phyloP scores from a whole-genome alignment of 1,140 invertebrate genomes.

The Oscheius sp. region DNA sequence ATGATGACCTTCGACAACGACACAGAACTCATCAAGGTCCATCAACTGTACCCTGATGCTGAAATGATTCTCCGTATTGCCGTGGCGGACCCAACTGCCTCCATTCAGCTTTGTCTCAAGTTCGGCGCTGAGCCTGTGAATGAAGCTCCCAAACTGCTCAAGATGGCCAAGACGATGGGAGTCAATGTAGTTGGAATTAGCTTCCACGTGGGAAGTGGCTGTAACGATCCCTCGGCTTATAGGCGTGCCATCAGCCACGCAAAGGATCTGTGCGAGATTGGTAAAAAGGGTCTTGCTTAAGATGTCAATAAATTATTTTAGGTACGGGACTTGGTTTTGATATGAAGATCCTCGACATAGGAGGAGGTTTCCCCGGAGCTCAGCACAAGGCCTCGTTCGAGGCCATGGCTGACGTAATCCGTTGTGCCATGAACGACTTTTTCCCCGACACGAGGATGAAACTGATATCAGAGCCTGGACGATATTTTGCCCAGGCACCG shows the following conservation, averaged over 20 bases:
- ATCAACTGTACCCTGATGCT: too few species aligned
- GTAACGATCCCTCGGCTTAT: constrained; percentile 63
- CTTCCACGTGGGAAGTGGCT: constrained; percentile 67
- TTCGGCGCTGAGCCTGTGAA: constrained; percentile 79
- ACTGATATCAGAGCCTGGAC: constrained; percentile 86
- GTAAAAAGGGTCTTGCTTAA: too few species aligned
- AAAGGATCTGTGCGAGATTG: constrained; percentile 36
- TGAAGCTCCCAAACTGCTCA: constrained; percentile 76
- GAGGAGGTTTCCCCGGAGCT: constrained; percentile 65
- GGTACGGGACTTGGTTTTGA: background rate
- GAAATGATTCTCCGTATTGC: constrained; percentile 83
- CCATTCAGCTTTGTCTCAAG: constrained; percentile 87
- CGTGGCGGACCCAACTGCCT: constrained; percentile 79
- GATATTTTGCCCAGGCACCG: constrained; percentile 87
- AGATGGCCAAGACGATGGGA: constrained; percentile 71
- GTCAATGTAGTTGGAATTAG: constrained; percentile 74
- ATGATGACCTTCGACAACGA: constrained; percentile 94
- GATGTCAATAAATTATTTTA: too few species aligned
- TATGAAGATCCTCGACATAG: constrained; percentile 63
- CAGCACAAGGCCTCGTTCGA: constrained; percentile 45
- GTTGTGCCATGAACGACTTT: too few species aligned
- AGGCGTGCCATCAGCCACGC: constrained; percentile 48
- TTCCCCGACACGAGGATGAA: too few species aligned
- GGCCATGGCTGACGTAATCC: too few species aligned
- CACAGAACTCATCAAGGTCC: constrained; percentile 85